Base-by-base conservation (phyloP, 2,888 invertebrate species). In the Trachelus iudaicus region DNA sequence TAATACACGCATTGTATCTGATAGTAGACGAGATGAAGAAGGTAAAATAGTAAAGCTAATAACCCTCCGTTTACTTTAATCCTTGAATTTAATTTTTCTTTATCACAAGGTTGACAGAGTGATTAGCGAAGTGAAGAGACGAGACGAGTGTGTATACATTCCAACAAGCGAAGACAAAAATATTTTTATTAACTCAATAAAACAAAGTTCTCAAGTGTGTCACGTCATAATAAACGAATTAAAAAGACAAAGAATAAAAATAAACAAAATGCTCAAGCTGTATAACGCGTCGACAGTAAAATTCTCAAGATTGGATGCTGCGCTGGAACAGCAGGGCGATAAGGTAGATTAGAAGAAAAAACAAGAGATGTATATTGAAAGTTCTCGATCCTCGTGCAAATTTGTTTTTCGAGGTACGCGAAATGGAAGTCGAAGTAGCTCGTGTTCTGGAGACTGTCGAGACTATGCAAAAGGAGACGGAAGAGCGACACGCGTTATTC, bases 221-320 rank as follows among this genome's bases (percentile, higher is more conserved):
- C 78, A 75, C 69, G 37, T 71, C 30, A 78, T 83, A 78, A 81
- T 81, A 37, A 34, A 78, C 69, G 79, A 82, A 56, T 73, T 83
- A 11, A 83, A 80, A 34, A 77, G 76, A n/a, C 81, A 83, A 40
- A 78, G 81, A 76, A 23, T 12, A 12, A 81, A 83, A 40, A 83
- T 83, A 30, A 73, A 82, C 68, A 80, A 80, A 33, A 80, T 82
- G 79, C 23, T 81, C n/a, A 12, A 77, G 77, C 68, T 78, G 31
- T 83, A 77, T 33, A 69, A 80, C 34, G 73, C 13, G 1, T 79
- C 75, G 12, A 78, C 75, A 3, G 13, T 34, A 34, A 76, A 83
- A 73, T 80, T 83, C 73, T 77, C 69, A 12, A 68, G 68, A 69
- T 69, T 83, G 23, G 77, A 81, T 40, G 40, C 11, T 0, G 33